Evolutionary conservation across 2,888 invertebrate genomes (phyloP).

Genomic region (Geotrupes spiniger): DNA sequence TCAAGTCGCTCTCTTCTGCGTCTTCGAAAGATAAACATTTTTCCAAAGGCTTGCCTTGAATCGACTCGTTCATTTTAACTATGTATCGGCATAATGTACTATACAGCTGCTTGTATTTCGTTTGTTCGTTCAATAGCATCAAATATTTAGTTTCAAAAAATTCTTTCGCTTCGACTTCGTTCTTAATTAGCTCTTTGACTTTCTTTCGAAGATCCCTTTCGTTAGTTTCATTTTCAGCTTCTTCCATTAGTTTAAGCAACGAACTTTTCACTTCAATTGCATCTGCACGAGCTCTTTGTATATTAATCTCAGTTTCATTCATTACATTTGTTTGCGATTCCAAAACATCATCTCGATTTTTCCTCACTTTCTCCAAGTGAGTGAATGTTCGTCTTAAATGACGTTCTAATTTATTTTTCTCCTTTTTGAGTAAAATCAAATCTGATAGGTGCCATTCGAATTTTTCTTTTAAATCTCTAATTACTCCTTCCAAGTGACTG

Average conservation of each 20-base stretch:
- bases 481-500: conserved; percentile 2
- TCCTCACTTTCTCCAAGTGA: conserved; percentile 36
- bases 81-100: conserved; percentile 8
- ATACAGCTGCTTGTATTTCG: conserved; percentile 17
- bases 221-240: conserved; percentile 26
- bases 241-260: too few relatives aligned
- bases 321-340: conserved; percentile 35
- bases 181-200: conserved; percentile 19
- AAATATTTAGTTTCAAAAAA: conserved; percentile 24
- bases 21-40: conserved; percentile 4
- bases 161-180: conserved; percentile 24
- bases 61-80: conserved; percentile 9
- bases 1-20: conserved; percentile 13
- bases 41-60: conserved; percentile 14
- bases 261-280: conserved; percentile 34
- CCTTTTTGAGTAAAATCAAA: conserved; percentile 19
- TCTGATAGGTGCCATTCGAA: conserved; percentile 19
- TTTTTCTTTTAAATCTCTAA: conserved; percentile 13
- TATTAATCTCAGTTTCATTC: conserved; percentile 37
- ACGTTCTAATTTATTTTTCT: conserved; percentile 21
- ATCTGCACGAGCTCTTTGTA: conserved; percentile 35
- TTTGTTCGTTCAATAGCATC: conserved; percentile 23
- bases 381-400: conserved; percentile 13
- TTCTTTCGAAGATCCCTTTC: conserved; percentile 17
- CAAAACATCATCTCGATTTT: conserved; percentile 34